phyloP scores from a whole-genome alignment of 2,797 vertebrate genomes.

The Ficedula albicollis region DNA sequence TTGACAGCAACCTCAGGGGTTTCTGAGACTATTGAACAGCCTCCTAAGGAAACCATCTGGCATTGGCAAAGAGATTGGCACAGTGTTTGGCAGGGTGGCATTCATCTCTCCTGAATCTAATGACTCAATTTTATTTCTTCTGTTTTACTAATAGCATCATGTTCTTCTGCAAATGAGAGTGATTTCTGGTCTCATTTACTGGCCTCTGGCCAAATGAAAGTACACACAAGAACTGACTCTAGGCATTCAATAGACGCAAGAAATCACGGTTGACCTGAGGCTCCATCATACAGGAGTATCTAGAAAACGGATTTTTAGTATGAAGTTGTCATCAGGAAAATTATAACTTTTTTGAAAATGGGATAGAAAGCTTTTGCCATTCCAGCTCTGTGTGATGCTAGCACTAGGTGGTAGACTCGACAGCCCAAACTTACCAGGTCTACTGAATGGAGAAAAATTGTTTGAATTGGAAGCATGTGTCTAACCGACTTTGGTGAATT shows the following conservation, averaged over 20 bases:
- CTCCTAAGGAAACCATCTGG: conserved; percentile 28
- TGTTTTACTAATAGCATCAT: not conserved
- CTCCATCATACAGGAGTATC: not conserved
- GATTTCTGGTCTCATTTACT: not conserved
- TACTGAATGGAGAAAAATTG: not conserved
- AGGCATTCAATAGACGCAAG: not conserved
- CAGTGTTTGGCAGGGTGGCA: not conserved
- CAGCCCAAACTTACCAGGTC: not conserved
- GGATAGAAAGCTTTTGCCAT: not conserved
- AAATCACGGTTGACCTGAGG: not conserved
- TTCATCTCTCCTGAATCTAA: not conserved
- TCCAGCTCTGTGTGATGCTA: not conserved
- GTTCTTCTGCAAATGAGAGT: not conserved
- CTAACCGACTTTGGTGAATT: not conserved
- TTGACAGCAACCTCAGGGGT: not conserved
- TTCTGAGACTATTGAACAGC: not conserved
- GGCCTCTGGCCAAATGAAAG: not conserved
- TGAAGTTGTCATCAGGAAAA: not conserved
- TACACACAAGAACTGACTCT: not conserved
- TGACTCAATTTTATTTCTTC: not conserved
- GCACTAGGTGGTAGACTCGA: not conserved
- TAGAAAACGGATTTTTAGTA: not conserved
- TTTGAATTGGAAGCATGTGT: accelerated
- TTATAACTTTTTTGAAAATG: not conserved
- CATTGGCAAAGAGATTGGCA: not conserved